These are phyloP conservation scores for Cydia strobilella DNA, from an alignment of 1,140 invertebrate species.

Conservation along the genomic window DNA sequence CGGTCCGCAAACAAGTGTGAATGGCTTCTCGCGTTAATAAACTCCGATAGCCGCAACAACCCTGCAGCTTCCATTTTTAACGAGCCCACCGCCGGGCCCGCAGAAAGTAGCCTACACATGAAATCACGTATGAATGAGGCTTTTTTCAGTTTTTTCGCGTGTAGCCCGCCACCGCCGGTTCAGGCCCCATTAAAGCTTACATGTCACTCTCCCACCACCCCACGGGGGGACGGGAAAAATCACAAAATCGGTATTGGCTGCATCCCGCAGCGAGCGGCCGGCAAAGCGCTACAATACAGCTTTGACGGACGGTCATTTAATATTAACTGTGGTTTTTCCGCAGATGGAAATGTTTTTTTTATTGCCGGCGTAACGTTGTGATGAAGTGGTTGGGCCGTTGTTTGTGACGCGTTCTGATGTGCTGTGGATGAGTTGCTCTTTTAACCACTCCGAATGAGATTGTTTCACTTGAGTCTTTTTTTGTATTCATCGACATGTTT, in stretches of 20 bases:
- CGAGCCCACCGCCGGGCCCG: conserved; percentile 71
- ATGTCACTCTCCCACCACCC: conserved; percentile 66
- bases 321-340: conserved; percentile 79
- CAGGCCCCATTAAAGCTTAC: conserved; percentile 77
- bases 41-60: conserved; percentile 75
- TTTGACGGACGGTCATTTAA: conserved; percentile 79
- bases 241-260: conserved; percentile 76
- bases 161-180: conserved; percentile 72
- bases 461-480: conserved; percentile 63
- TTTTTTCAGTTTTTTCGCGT: conserved; percentile 77
- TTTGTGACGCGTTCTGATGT: conserved; percentile 74
- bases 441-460: conserved; percentile 66
- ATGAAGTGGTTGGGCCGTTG: conserved; percentile 74
- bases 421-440: conserved; percentile 70
- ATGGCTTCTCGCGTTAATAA: conserved; percentile 71
- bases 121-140: conserved; percentile 79
- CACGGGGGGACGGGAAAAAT: conserved; percentile 61
- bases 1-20: conserved; percentile 48
- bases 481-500: conserved; percentile 48
- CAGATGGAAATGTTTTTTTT: conserved; percentile 80
- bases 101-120: conserved; percentile 78
- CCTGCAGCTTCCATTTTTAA: conserved; percentile 75
- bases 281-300: conserved; percentile 72
- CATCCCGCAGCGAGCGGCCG: conserved; percentile 67
- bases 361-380: conserved; percentile 70